Base-by-base conservation (phyloP, 1,140 invertebrate genomes). In the Lepidostoma basale region DNA sequence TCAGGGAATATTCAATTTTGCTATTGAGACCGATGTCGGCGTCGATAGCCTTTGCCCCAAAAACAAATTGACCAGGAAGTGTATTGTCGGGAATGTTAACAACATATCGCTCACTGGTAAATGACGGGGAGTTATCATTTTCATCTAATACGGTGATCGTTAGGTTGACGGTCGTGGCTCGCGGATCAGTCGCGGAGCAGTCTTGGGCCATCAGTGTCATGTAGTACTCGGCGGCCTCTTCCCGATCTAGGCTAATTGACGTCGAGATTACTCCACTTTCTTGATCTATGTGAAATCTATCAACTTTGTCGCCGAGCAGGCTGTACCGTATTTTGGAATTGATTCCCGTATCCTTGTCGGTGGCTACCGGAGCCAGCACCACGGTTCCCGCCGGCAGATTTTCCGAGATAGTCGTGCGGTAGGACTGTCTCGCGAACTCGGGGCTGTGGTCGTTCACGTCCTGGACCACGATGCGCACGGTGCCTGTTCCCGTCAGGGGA, bases 381-480 rank as follows among this genome's bases (percentile, higher is more conserved):
- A 87, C 85, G 0, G 91, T 89, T 22, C 90, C 92, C 8, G 85
- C 74, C 0, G 88, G 85, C 30, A 88, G 81, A 77, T 96, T 95
- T 82, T 97, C 95, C 47, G 85, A 84, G 0, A 96, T 87, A 22
- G 77, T 86, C 0, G 90, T 89, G 73, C 86, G 85, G 77, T 95
- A 96, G 22, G 89, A 88, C 74, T 91, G 88, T 63, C 91, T 84
- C 73, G 89, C 88, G 75, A 94, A 94, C 73, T 91, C 88, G 0
- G 96, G 96, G 74, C 87, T 90, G 78, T 97, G 94, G 78, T 98
- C 96, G 78, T 98, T 98, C 26, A 95, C 89, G 77, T 98, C 96
- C 78, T 95, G 89, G 3, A 99, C 94, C 45, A 95, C 83, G 33
- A 99, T 88, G 73, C 87, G 87, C 1, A 99, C 89, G 30, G 90